Evolutionary conservation across 2,113 vertebrate genomes (phyloP), one percentile per base, ranked within the genome.

Genomic region (Tetraodon nigroviridis): DNA sequence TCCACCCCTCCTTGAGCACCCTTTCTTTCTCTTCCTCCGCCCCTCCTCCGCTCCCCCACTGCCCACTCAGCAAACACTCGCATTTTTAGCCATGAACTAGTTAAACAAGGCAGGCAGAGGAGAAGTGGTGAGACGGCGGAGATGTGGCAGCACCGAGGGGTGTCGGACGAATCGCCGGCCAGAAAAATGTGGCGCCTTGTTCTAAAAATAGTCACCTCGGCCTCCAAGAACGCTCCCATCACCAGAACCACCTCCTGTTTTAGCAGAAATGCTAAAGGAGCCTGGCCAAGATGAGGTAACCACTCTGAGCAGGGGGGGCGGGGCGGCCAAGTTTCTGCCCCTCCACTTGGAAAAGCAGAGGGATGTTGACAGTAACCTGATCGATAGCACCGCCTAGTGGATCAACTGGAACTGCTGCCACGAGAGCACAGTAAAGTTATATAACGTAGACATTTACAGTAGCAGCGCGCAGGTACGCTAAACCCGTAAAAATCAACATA

Each of bases 331-430:
- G 55, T 49, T 74, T 51, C 71, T 77, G 71, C 68, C 68, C 58
- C 66, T 72, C 32, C 56, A 53, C 32, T 3, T 17, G 19, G 12
- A 24, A 1, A 47, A 58, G 50, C 61, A 69, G 17, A 48, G 17
- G 46, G 19, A 18, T 16, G 46, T 8, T 14, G n/a, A 0, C 13
- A 50, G 75, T 78, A 61, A 41, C 71, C 71, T 58, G 73, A 82
- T 27, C 82, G 72, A 87, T 77, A 84, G 86, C 83, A 84, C 88
- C 75, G 85, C 86, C 88, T 82, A 84, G 86, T 90, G 86, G 86
- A 17, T 4, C 44, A 58, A 10, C 5, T 0, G 8, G 41, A 53
- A 82, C 2, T 75, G 62, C 51, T 3, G 32, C 11, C 27, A 32
- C 18, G 19, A 11, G 42, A 2, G n/a, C 42, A 13, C 7, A 0